Conservation (phyloP, 2,888 invertebrate genomes). For the Tridacna crocea region DNA sequence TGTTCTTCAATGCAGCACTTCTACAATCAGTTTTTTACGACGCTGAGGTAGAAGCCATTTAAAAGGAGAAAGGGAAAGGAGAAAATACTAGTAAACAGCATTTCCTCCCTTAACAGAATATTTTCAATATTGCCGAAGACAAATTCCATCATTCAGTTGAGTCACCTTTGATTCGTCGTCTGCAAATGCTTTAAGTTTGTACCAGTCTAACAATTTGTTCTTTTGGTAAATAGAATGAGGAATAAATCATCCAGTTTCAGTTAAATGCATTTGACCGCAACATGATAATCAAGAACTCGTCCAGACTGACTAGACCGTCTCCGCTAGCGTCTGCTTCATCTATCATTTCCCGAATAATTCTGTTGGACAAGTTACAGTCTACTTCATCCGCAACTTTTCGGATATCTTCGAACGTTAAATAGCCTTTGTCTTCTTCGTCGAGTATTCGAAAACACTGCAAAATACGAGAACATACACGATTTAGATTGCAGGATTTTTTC, state of each 20-base stretch:
- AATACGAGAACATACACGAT: slow-evolving; percentile 10
- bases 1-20: too few species aligned
- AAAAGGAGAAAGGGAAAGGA: too few species aligned
- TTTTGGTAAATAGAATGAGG: background rate
- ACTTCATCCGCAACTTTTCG: slow-evolving; percentile 63
- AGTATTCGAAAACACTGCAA: slow-evolving; percentile 72
- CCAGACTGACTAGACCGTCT: slow-evolving; percentile 65
- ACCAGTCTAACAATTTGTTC: background rate
- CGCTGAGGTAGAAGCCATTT: too few species aligned
- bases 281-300: slow-evolving; percentile 73
- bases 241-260: background rate
- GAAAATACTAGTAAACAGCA: too few species aligned
- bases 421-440: slow-evolving; percentile 70
- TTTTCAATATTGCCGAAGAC: too few species aligned
- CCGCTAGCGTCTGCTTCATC: slow-evolving; percentile 74
- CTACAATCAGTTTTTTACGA: too few species aligned
- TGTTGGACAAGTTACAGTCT: slow-evolving; percentile 68
- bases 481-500: background rate
- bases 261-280: slow-evolving; percentile 70
- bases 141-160: too few species aligned
- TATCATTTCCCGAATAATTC: slow-evolving; percentile 74
- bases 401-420: slow-evolving; percentile 68
- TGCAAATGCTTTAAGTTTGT: too few species aligned
- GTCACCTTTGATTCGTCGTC: too few species aligned
- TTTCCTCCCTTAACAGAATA: too few species aligned